A percentile compares a stretch with the other conserved stretches of the same genome.
Evolutionary conservation across 1,140 invertebrate genomes (phyloP).

Genomic region (Plectrocnemia conspersa): DNA sequence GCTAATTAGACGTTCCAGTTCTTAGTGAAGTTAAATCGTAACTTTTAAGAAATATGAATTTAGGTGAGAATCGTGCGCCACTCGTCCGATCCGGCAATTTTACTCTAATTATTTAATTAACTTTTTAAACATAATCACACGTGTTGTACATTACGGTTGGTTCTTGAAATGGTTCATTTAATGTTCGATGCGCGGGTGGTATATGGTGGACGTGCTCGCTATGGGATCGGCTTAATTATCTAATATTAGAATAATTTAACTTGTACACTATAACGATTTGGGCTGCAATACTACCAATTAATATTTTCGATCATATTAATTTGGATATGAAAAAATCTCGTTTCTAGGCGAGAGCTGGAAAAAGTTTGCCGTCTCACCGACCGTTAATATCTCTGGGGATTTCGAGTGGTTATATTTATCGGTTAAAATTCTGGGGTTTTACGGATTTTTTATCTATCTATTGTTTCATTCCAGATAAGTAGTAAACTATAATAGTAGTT

Average conservation of each 20-base stretch:
- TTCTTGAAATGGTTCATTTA: constrained; percentile 17
- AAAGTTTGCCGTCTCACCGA: too few relatives aligned
- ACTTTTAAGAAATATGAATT: constrained; percentile 4
- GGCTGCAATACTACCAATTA: too few relatives aligned
- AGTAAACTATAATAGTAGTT: too few relatives aligned
- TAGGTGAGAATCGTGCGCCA: constrained; percentile 15
- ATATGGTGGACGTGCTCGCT: constrained; percentile 10
- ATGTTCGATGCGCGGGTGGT: constrained; percentile 17
- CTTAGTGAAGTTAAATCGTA: background rate
- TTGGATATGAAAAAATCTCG: too few relatives aligned
- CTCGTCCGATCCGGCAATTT: constrained; percentile 2
- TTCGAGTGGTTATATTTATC: too few relatives aligned
- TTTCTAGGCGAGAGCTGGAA: too few relatives aligned
- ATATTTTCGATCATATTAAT: too few relatives aligned
- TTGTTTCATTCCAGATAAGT: too few relatives aligned
- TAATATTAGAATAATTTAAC: background rate
- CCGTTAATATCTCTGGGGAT: too few relatives aligned
- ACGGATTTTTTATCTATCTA: too few relatives aligned
- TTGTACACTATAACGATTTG: too few relatives aligned
- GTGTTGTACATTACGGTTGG: constrained; percentile 16
- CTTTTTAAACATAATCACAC: constrained; percentile 22
- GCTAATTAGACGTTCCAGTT: constrained; percentile 19
- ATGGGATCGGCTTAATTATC: constrained; percentile 14
- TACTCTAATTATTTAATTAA: constrained; percentile 31
- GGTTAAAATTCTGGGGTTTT: too few relatives aligned